phyloP scores from a whole-genome alignment of 2,113 vertebrate genomes.

The Neogobius melanostomus region DNA sequence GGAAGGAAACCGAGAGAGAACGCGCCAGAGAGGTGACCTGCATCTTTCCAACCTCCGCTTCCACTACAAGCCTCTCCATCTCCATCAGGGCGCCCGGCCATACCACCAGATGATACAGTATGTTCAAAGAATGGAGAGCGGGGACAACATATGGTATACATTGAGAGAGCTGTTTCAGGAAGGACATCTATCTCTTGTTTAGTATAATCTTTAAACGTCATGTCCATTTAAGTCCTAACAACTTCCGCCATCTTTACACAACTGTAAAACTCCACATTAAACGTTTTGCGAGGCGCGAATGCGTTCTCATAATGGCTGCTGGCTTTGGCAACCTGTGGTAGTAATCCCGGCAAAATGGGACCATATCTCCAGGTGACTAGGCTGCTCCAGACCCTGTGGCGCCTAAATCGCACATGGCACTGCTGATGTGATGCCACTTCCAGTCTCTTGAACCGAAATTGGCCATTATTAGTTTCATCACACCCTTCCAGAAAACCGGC shows the following conservation, averaged over 20 bases:
- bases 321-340: constrained; percentile 31
- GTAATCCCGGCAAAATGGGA: constrained; percentile 42
- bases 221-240: not conserved
- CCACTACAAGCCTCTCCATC: constrained; percentile 60
- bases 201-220: not conserved
- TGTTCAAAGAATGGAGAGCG: constrained; percentile 47
- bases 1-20: constrained; percentile 11
- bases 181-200: not conserved
- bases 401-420: constrained; percentile 45
- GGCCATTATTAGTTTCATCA: constrained; percentile 47
- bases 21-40: constrained; percentile 57
- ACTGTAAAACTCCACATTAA: constrained; percentile 39
- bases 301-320: constrained; percentile 42
- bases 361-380: constrained; percentile 29
- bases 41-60: constrained; percentile 50
- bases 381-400: constrained; percentile 12
- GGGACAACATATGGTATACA: not conserved
- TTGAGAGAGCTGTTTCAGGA: not conserved
- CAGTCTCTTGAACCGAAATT: constrained; percentile 18
- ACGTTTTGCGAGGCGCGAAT: constrained; percentile 32
- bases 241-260: constrained; percentile 16
- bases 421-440: constrained; percentile 19
- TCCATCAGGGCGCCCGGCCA: constrained; percentile 47
- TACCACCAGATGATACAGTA: constrained; percentile 49
- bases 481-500: constrained; percentile 39